Base-by-base conservation (phyloP, 30 jellyfish, hydroid and myxozoan genomes). In the Calvadosia cruxmelitensis region DNA sequence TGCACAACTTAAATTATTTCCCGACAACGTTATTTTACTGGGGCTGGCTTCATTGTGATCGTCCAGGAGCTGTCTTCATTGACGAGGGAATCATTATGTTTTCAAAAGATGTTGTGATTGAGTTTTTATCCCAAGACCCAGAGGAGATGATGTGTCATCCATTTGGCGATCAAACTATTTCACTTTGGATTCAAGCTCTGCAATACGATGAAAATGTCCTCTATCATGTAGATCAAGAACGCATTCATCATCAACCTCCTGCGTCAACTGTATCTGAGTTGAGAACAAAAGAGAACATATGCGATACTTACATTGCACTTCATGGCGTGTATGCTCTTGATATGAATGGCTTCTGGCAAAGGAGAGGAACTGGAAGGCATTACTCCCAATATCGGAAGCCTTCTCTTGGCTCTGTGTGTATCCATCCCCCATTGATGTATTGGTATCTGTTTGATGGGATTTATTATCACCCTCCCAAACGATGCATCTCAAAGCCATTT, bases 181-280 rank as follows among this genome's bases (percentile, higher is more conserved):
- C 83, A 2, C 57, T 62, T 0, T 82, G 94, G 94, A 34, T 65
- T 10, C 76, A 82, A 29, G 75, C 50, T 23, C 3, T 82, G 24
- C 50, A 61, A 28, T 52, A 73, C 23, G 34, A 72, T 67, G 79
- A 42, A 13, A 35, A 32, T 2, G 16, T 26, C 26, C 12, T 71
- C 0, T 51, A 65, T 66, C 70, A 63, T n/a, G 68, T 25, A 3
- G 94, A 75, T 2, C 72, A 80, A 34, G 62, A 62, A 5, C 49
- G 78, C 24, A 74, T 82, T 2, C 94, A 82, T 42, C 94, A 82
- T 34, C 31, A 65, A 3, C 94, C 94, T 23, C 87, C 94, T n/a
- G 94, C 94, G 0, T 82, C 94, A 3, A 28, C 66, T 5, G 83
- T 26, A 49, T 27, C 24, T 3, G 16, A 31, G 3, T 31, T 82